Percentiles rank a stretch among this genome's conserved stretches.
phyloP scores from a whole-genome alignment of 37 sponge, comb jelly and placozoan genomes.

The Aplysina aerophoba region DNA sequence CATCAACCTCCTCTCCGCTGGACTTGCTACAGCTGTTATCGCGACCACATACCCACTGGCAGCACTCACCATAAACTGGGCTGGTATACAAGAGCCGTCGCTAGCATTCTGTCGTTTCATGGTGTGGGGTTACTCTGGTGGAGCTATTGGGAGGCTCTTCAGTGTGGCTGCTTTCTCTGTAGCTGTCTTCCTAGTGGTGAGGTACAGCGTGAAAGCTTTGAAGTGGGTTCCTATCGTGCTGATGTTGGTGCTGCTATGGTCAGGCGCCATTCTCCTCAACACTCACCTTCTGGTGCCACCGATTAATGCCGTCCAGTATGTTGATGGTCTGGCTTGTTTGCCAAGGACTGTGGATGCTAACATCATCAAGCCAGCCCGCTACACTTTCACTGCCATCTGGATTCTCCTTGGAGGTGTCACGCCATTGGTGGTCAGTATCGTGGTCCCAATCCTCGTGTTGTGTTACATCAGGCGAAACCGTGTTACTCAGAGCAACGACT shows the following conservation, averaged over 20 bases:
- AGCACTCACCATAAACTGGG: background rate
- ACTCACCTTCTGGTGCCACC: background rate
- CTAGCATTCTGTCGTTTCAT: slow-evolving; percentile 1
- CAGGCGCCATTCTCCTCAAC: slow-evolving; percentile 5
- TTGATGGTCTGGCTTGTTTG: background rate
- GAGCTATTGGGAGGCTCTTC: background rate
- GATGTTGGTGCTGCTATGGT: background rate
- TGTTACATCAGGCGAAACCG: slow-evolving; percentile 3
- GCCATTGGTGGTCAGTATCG: background rate
- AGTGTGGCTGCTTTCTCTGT: background rate
- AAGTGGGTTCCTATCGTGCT: background rate
- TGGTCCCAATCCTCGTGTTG: background rate
- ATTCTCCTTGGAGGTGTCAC: background rate
- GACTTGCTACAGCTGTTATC: background rate
- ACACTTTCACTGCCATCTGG: background rate
- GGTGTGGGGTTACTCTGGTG: background rate
- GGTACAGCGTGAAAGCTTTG: background rate
- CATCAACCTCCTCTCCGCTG: slow-evolving; percentile 13
- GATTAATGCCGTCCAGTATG: background rate
- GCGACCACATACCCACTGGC: background rate
- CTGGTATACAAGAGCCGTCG: background rate
- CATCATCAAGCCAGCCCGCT: too few species aligned
- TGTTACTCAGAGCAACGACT: background rate
- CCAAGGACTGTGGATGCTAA: background rate
- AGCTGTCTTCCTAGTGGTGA: background rate